Percentiles rank a stretch among this genome's conserved stretches.
phyloP scores from a whole-genome alignment of 1,140 invertebrate genomes.

The Bursaphelenchus mucronatus region DNA sequence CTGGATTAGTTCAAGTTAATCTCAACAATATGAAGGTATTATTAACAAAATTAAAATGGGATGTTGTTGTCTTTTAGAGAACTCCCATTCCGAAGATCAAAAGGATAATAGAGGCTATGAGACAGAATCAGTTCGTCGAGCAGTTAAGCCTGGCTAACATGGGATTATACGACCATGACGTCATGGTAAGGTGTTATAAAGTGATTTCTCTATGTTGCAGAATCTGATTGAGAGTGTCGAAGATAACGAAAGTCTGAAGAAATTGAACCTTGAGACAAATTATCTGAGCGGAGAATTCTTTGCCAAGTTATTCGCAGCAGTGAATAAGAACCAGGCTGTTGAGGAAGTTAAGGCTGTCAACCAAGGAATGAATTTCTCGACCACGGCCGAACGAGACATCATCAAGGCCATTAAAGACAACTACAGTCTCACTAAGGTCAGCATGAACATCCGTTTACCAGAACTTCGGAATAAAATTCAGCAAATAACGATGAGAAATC shows the following conservation, averaged over 20 bases:
- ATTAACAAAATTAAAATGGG: conserved; percentile 6
- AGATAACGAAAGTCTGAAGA: conserved; percentile 63
- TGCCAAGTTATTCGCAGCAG: conserved; percentile 52
- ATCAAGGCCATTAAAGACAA: conserved; percentile 56
- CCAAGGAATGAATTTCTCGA: conserved; percentile 59
- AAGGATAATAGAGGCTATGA: conserved; percentile 62
- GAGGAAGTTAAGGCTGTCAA: conserved; percentile 61
- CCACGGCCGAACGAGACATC: conserved; percentile 53
- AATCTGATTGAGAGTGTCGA: conserved; percentile 61
- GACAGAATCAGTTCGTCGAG: conserved; percentile 63
- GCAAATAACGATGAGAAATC: conserved; percentile 55
- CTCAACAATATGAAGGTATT: conserved; percentile 61
- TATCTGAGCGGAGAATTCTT: conserved; percentile 61
- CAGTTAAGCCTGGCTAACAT: conserved; percentile 64
- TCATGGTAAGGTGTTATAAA: conserved; percentile 56
- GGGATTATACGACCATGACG: conserved; percentile 63
- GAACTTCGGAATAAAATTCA: conserved; percentile 59
- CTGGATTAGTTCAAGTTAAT: conserved; percentile 58
- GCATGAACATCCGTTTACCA: conserved; percentile 56
- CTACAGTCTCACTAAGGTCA: conserved; percentile 53
- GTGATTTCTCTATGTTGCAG: conserved; percentile 52
- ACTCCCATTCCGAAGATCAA: conserved; percentile 63
- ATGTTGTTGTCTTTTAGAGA: conserved; percentile 55
- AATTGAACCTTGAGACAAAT: conserved; percentile 65
- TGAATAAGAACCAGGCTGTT: conserved; percentile 51